phyloP scores from a whole-genome alignment of 2,888 invertebrate species.

The Altica lythri region DNA sequence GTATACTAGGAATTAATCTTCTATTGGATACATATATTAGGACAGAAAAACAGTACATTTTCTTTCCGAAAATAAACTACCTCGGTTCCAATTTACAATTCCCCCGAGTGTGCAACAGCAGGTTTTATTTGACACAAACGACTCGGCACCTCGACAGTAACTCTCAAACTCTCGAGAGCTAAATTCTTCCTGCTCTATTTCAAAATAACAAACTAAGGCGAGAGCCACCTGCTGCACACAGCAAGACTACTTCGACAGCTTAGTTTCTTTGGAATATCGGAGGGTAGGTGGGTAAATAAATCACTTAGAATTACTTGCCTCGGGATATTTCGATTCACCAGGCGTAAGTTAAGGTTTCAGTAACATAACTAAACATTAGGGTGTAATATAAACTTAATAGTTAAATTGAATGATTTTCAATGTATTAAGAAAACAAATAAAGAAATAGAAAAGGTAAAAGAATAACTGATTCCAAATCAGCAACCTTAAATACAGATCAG shows the following conservation, averaged over 20 bases:
- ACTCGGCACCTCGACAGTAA: neutral
- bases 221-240: slow-evolving; percentile 14
- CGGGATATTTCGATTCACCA: slow-evolving; percentile 15
- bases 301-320: slow-evolving; percentile 13
- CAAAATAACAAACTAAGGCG: slow-evolving; percentile 1
- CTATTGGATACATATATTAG: too few species aligned
- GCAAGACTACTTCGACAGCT: slow-evolving; percentile 7
- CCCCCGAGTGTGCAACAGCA: neutral
- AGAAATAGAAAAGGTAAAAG: too few species aligned
- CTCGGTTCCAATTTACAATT: too few species aligned
- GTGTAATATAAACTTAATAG: neutral
- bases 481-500: too few species aligned
- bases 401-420: too few species aligned
- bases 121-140: slow-evolving; percentile 7
- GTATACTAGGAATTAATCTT: too few species aligned
- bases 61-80: too few species aligned
- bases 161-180: neutral
- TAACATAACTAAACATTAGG: neutral
- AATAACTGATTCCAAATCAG: too few species aligned
- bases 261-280: slow-evolving; percentile 15
- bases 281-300: slow-evolving; percentile 17
- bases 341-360: neutral
- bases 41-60: too few species aligned
- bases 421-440: too few species aligned
- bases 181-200: neutral